Conservation (phyloP, 2,888 invertebrate species). For the Hoplodrina ambigua region DNA sequence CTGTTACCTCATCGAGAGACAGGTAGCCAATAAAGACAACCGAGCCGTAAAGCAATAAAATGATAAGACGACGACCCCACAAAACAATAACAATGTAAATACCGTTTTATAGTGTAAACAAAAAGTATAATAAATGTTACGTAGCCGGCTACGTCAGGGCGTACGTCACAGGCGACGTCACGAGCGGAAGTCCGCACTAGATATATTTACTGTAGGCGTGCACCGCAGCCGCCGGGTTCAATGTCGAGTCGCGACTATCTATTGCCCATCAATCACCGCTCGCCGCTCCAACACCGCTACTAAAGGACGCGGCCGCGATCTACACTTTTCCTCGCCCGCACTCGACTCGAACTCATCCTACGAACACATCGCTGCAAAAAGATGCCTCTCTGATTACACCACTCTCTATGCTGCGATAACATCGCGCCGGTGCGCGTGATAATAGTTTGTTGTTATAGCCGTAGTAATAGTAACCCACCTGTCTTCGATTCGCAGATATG, state of each 20-base stretch:
- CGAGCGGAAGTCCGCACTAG: conserved; percentile 87
- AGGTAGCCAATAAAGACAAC: conserved; percentile 74
- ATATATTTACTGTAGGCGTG: conserved; percentile 82
- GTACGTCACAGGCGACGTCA: conserved; percentile 85
- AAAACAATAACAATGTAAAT: conserved; percentile 87
- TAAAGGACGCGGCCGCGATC: conserved; percentile 58
- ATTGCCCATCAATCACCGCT: conserved; percentile 88
- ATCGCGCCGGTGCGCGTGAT: conserved; percentile 67
- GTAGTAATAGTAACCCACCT: conserved; percentile 74
- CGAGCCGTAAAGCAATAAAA: conserved; percentile 83
- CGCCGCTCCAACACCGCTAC: conserved; percentile 58
- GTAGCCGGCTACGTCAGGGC: conserved; percentile 72
- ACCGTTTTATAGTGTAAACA: conserved; percentile 89
- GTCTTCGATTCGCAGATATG: conserved; percentile 73
- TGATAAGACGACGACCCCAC: conserved; percentile 87
- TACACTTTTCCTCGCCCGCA: conserved; percentile 48
- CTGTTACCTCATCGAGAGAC: conserved; percentile 56
- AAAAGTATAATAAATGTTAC: conserved; percentile 85
- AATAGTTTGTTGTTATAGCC: conserved; percentile 70
- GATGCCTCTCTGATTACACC: conserved; percentile 43
- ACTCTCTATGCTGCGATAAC: conserved; percentile 56
- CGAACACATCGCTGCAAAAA: conserved; percentile 23
- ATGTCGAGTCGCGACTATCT: conserved; percentile 86
- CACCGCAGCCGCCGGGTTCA: conserved; percentile 82
- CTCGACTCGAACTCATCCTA: conserved; percentile 65